Conservation (phyloP, 2,113 vertebrate genomes). For the Ammodytes marinus region DNA sequence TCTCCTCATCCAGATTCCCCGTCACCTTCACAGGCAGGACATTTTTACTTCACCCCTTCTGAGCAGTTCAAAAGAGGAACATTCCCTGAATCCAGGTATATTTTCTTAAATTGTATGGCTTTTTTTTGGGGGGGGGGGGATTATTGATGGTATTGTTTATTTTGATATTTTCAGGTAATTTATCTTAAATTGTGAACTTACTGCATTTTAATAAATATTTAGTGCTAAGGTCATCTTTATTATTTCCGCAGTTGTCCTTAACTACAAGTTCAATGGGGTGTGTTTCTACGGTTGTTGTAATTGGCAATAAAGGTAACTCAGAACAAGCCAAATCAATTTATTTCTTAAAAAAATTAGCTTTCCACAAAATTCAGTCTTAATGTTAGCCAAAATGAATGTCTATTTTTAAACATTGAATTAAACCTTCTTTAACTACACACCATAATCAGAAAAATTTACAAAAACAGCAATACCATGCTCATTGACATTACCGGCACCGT, state of each 20-base stretch:
- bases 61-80: too few species aligned
- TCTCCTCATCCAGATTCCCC: conserved; percentile 76
- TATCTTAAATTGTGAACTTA: not conserved
- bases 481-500: not conserved
- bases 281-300: not conserved
- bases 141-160: not conserved
- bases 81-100: too few species aligned
- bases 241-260: not conserved
- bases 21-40: conserved; percentile 64
- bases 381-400: not conserved
- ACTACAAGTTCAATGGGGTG: not conserved
- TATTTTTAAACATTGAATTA: not conserved
- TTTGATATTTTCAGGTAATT: not conserved
- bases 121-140: too few species aligned
- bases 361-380: not conserved
- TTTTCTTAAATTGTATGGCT: too few species aligned
- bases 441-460: not conserved
- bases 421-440: not conserved
- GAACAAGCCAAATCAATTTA: not conserved
- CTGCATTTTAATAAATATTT: not conserved
- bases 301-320: not conserved
- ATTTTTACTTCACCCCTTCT: too few species aligned
- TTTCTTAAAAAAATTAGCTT: not conserved
- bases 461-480: not conserved
- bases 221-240: not conserved